These are phyloP conservation scores for Pitta sordida DNA, from an alignment of 2,113 vertebrate species.

Conservation along the genomic window DNA sequence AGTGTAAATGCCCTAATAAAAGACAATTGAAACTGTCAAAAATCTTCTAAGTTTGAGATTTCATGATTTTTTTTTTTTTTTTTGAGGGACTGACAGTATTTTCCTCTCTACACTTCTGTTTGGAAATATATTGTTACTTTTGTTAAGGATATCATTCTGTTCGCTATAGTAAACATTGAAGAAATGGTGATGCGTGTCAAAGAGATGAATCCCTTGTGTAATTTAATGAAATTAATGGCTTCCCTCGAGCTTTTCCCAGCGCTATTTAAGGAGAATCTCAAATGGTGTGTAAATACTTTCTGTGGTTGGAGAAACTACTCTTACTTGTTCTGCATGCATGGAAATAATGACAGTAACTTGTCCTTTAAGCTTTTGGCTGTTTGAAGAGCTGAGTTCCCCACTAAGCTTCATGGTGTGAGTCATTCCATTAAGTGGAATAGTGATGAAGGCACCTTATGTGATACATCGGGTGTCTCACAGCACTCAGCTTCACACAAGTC, in stretches of 20 bases:
- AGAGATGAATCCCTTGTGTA: background rate
- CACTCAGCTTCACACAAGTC: background rate
- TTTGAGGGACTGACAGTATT: background rate
- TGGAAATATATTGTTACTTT: background rate
- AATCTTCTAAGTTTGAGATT: background rate
- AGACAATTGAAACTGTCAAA: background rate
- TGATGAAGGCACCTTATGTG: background rate
- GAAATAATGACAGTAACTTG: background rate
- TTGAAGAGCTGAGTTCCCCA: background rate
- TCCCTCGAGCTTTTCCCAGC: conserved; percentile 2
- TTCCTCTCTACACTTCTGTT: background rate
- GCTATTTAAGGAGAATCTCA: conserved; percentile 5
- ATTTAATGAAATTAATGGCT: conserved; percentile 1
- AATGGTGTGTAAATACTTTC: background rate
- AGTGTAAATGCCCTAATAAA: background rate
- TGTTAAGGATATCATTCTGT: background rate
- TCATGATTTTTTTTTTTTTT: background rate
- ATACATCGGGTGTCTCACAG: background rate
- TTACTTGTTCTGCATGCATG: background rate
- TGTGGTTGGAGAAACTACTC: background rate
- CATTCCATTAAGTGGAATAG: background rate
- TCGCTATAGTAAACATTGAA: background rate
- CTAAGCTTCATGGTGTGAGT: background rate
- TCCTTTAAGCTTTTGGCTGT: background rate
- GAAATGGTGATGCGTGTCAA: background rate